Evolutionary conservation across 2,888 invertebrate genomes (phyloP).

Genomic region (Diachrysia chrysitis): DNA sequence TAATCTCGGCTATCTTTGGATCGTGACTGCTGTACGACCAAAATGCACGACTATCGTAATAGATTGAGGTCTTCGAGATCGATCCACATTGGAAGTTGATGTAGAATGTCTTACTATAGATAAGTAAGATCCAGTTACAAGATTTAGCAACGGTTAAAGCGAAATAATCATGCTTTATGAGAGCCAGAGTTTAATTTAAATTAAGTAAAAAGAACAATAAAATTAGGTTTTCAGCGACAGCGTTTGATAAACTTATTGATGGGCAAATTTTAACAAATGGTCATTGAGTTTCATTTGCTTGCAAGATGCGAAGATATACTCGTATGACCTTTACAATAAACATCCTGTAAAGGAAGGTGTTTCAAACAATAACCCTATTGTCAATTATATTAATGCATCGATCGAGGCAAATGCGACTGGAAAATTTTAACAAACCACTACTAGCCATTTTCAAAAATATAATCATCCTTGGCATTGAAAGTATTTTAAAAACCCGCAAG

Average conservation of each 20-base stretch:
- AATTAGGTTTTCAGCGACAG: too few species aligned
- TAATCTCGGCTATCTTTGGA: slow-evolving; percentile 54
- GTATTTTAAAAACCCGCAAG: background rate
- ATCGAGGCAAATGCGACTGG: background rate
- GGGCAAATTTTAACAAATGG: too few species aligned
- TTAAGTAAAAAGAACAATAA: too few species aligned
- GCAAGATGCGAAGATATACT: too few species aligned
- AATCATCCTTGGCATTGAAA: background rate
- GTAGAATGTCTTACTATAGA: slow-evolving; percentile 31
- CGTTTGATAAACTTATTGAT: too few species aligned
- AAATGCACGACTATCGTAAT: slow-evolving; percentile 43
- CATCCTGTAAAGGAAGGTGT: too few species aligned
- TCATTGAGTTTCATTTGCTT: too few species aligned
- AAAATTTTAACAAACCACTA: too few species aligned
- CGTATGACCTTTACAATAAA: too few species aligned
- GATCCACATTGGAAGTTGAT: slow-evolving; percentile 23
- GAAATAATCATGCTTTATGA: too few species aligned
- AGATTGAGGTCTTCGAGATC: slow-evolving; percentile 35
- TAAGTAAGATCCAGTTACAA: slow-evolving; percentile 10
- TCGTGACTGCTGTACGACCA: slow-evolving; percentile 43
- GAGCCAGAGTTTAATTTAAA: too few species aligned
- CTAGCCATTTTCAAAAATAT: background rate
- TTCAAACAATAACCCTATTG: too few species aligned
- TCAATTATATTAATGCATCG: background rate
- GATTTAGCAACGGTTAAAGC: slow-evolving; percentile 2